Percentiles rank a stretch among this genome's conserved stretches.
Conservation (phyloP, 2,797 vertebrate species). For the Oryzias sinensis region DNA sequence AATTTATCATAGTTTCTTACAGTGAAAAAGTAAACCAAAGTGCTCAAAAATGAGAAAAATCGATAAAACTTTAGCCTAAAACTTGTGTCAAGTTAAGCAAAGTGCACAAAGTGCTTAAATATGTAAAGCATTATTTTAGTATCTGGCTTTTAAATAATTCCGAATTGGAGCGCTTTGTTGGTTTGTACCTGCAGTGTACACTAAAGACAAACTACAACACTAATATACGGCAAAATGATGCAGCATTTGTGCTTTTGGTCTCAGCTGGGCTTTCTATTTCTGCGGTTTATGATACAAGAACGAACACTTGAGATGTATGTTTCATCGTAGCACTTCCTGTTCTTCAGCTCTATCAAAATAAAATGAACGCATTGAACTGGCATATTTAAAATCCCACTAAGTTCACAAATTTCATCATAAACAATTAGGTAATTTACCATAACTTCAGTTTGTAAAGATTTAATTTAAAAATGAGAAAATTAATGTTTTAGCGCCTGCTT, state of each 20-base stretch:
- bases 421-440: constrained; percentile 38
- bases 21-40: too few relatives aligned
- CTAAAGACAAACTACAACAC: constrained; percentile 61
- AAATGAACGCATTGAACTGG: neutral
- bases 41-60: too few relatives aligned
- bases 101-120: constrained; percentile 14
- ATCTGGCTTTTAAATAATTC: constrained; percentile 5
- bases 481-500: neutral
- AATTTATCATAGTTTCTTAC: too few relatives aligned
- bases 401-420: constrained; percentile 26
- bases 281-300: constrained; percentile 22
- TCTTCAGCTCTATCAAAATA: constrained; percentile 1
- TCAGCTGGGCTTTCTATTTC: constrained; percentile 38
- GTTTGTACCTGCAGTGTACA: constrained; percentile 33
- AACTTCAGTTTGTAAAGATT: constrained; percentile 5
- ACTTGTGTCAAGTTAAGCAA: neutral
- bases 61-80: too few relatives aligned
- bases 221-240: constrained; percentile 70
- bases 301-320: constrained; percentile 25
- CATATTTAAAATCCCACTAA: constrained; percentile 33
- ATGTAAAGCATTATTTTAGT: constrained; percentile 5
- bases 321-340: constrained; percentile 1
- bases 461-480: too few relatives aligned
- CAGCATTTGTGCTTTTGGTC: constrained; percentile 60
- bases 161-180: constrained; percentile 19